phyloP scores from a whole-genome alignment of 1,140 invertebrate genomes.

The Brachionus manjavacas region DNA sequence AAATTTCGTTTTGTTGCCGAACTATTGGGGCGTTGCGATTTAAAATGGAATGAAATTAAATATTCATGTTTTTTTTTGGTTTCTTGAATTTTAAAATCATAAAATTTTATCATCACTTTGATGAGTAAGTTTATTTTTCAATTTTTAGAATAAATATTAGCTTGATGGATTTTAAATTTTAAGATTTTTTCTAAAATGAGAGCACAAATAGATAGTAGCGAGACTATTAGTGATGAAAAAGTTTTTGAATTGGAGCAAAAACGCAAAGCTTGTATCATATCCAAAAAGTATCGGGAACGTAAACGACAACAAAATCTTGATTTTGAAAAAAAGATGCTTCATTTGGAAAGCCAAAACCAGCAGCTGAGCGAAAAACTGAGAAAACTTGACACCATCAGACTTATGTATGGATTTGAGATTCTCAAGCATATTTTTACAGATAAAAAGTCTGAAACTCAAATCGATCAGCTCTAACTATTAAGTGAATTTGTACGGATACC shows the following conservation, averaged over 20 bases:
- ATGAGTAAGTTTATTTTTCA: background rate
- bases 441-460: background rate
- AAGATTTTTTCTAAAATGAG: background rate
- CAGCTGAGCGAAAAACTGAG: background rate
- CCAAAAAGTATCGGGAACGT: conserved; percentile 3
- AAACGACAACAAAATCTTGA: background rate
- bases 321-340: background rate
- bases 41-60: background rate
- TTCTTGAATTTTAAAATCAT: background rate
- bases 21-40: background rate
- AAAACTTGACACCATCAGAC: background rate
- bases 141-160: background rate
- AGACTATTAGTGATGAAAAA: background rate
- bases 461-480: background rate
- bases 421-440: background rate
- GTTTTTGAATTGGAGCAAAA: background rate
- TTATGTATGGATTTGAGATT: conserved; percentile 17
- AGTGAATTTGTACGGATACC: background rate
- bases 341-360: background rate
- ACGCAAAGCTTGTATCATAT: conserved; percentile 19
- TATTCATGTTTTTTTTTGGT: background rate
- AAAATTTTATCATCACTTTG: background rate
- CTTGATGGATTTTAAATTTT: background rate
- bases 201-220: background rate
- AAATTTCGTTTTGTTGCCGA: background rate